Conservation (phyloP, 1,140 invertebrate genomes). For the Magallana ariakensis region DNA sequence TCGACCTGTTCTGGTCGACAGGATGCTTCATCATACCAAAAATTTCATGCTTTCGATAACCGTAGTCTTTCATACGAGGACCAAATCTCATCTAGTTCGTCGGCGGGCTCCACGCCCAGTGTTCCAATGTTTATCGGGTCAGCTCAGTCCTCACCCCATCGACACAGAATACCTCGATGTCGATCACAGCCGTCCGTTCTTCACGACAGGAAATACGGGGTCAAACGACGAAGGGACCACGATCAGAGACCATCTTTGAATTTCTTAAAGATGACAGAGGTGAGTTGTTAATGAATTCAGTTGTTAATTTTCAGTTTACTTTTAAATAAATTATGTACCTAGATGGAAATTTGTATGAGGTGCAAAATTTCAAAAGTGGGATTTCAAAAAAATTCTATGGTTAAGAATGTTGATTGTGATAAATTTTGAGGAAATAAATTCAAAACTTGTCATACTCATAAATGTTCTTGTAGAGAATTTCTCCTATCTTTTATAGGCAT, state of each 20-base stretch:
- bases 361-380: too few relatives aligned
- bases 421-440: too few relatives aligned
- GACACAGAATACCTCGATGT: conserved; percentile 72
- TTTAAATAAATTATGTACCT: too few relatives aligned
- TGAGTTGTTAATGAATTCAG: conserved; percentile 38
- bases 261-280: conserved; percentile 77
- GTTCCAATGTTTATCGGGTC: conserved; percentile 57
- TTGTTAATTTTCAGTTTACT: too few relatives aligned
- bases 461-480: too few relatives aligned
- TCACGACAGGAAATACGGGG: conserved; percentile 73
- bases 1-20: conserved; percentile 62
- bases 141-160: conserved; percentile 63
- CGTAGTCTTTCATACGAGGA: conserved; percentile 78
- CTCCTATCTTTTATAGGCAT: too few relatives aligned
- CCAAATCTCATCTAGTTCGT: conserved; percentile 66
- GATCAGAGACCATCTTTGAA: conserved; percentile 72
- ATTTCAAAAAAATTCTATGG: too few relatives aligned
- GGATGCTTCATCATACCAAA: conserved; percentile 59
- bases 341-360: too few relatives aligned
- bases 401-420: too few relatives aligned
- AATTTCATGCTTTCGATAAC: conserved; percentile 68
- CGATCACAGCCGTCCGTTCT: conserved; percentile 76
- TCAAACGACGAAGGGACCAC: conserved; percentile 72
- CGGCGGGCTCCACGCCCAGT: conserved; percentile 62
- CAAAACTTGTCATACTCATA: too few relatives aligned